Conservation (phyloP, 2,113 vertebrate species). For the Nerophis ophidion region DNA sequence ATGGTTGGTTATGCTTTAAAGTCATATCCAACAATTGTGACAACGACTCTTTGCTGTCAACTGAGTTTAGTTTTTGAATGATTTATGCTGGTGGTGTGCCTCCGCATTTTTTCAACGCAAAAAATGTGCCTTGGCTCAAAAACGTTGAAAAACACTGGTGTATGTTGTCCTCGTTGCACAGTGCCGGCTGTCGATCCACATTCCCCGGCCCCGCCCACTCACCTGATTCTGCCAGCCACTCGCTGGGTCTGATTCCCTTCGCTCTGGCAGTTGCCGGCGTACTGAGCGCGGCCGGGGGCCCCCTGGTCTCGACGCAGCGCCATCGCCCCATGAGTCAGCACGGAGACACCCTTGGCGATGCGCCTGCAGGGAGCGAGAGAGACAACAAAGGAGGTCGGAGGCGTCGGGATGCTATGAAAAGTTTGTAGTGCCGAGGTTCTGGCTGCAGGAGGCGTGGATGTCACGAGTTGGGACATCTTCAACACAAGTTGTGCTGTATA, state of each 20-base stretch:
- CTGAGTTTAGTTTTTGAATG: too few relatives aligned
- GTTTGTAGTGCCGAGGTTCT: constrained; percentile 10
- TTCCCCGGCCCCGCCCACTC: constrained; percentile 28
- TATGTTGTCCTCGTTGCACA: neutral
- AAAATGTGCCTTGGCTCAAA: too few relatives aligned
- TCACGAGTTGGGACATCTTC: too few relatives aligned
- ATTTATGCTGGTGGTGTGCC: too few relatives aligned
- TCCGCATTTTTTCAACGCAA: too few relatives aligned
- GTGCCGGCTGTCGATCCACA: too few relatives aligned
- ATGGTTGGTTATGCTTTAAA: too few relatives aligned
- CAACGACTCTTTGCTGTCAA: too few relatives aligned
- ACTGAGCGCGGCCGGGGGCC: constrained; percentile 70
- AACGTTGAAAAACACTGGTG: neutral
- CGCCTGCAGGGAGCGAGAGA: constrained; percentile 56
- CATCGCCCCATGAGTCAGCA: constrained; percentile 87
- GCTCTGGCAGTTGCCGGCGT: constrained; percentile 80
- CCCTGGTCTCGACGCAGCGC: constrained; percentile 81
- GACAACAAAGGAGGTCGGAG: constrained; percentile 11
- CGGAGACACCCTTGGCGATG: constrained; percentile 84
- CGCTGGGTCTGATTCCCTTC: constrained; percentile 78
- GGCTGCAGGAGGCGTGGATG: too few relatives aligned
- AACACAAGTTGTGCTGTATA: too few relatives aligned
- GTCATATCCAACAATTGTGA: too few relatives aligned
- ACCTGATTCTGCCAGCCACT: constrained; percentile 81
- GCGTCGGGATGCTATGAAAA: constrained; percentile 5